Evolutionary conservation across 2,888 invertebrate species (phyloP), one percentile per base, ranked within the genome.

Genomic region (Pediacus dermestoides): DNA sequence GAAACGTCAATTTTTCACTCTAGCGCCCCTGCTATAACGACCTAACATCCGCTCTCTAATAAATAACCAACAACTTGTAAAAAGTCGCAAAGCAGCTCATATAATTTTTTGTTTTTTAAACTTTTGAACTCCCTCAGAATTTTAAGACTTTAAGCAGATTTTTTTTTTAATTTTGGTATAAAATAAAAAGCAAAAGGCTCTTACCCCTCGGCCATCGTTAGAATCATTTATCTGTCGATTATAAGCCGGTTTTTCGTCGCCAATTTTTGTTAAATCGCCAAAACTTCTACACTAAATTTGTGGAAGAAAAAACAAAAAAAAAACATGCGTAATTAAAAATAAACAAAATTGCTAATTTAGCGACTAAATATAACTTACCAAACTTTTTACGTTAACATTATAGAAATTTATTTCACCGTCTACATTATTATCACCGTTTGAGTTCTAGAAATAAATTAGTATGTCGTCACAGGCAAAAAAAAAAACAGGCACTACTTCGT

Each of bases 371-470:
- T 39, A 44, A 74, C 79, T 77, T 74, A 80, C 80, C 75, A 80
- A 67, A 55, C 71, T 76, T 62, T 77, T 78, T 47, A 80, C 80
- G 66, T 76, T 77, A 59, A 80, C 78, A 60, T 77, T 78, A 57
- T 77, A 77, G 61, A 77, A 70, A 40, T 58, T 56, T n/a, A n/a
- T n/a, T 36, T 63, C 64, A 36, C 54, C 60, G 34, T 52, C 52
- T 47, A 52, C 42, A 41, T 54, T 49, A 44, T 53, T 52, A 46
- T 74, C 75, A 58, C n/a, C n/a, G n/a, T 73, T 70, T 54, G 73
- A 72, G 55, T 69, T 56, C 55, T 58, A 55, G 55, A 57, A 57
- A 53, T 50, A 48, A 46, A 44, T 58, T 60, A 58, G 53, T 50
- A 41, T 53, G 34, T 34, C n/a, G n/a, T 23, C 27, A 27, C 33